These are phyloP conservation scores for Nesidiocoris tenuis DNA, from an alignment of 2,888 invertebrate species.

Conservation along the genomic window DNA sequence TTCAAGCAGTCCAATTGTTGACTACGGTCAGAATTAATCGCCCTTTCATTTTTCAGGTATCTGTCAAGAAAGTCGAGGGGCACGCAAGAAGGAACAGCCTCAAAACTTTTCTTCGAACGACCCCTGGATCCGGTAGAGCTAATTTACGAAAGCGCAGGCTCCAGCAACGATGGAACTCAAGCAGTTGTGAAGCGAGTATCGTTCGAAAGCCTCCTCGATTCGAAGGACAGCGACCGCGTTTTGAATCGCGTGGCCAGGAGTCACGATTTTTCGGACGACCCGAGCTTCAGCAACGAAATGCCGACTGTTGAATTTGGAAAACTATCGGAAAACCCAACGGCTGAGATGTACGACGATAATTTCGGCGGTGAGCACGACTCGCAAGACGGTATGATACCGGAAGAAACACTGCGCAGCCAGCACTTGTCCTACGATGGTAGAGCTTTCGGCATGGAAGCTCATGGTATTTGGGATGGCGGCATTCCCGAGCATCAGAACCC, in stretches of 20 bases:
- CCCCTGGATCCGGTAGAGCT: background rate
- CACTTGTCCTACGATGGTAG: constrained; percentile 21
- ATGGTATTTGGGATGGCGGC: background rate
- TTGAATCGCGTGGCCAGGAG: constrained; percentile 6
- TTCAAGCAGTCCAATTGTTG: too few species aligned
- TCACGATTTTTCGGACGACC: constrained; percentile 6
- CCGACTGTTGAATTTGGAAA: background rate
- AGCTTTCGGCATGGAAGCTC: constrained; percentile 36
- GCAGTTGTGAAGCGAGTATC: constrained; percentile 1
- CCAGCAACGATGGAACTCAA: background rate
- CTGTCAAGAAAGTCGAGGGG: background rate
- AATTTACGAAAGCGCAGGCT: background rate
- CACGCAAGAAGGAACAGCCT: background rate
- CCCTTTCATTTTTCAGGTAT: background rate
- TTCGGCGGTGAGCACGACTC: constrained; percentile 39
- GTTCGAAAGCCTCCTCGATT: background rate
- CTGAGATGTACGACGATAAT: constrained; percentile 37
- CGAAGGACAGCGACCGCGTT: background rate
- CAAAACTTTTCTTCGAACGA: constrained; percentile 2
- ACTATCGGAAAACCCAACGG: constrained; percentile 18
- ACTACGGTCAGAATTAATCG: too few species aligned
- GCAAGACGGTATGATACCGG: constrained; percentile 8
- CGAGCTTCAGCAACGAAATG: background rate
- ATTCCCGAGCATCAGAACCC: background rate
- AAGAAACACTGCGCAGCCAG: constrained; percentile 11